Evolutionary conservation across 2,113 vertebrate genomes (phyloP), one percentile per base, ranked within the genome.

Genomic region (Cathartes aura): DNA sequence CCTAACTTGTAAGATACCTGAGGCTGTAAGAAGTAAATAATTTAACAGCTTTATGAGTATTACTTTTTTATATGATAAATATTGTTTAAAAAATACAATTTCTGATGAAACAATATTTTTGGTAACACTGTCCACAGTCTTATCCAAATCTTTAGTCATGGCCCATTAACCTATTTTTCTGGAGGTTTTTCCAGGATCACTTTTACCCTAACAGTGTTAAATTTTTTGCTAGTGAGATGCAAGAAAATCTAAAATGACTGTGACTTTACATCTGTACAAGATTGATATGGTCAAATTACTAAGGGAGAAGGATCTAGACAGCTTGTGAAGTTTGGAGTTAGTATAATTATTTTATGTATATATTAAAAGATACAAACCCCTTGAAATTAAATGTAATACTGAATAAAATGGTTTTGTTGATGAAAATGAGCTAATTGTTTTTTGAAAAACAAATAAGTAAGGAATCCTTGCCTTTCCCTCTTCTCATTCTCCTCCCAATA

Each of bases 401-500:
- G 53, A 59, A 56, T 68, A n/a, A 72, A 63, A 62, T 10, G 1
- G 1, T 64, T 92, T 68, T 88, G 8, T 86, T 66, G n/a, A 55
- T 87, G 23, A 50, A 80, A 80, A 79, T 34, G 27, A 90, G 36
- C 6, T 48, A 16, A 66, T 38, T 47, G 8, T 22, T 78, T 88
- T 67, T 86, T 0, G 1, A 45, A 48, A 43, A 82, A 15, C 12
- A 87, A 71, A n/a, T 24, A 63, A 42, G 18, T 23, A 64, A 48
- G 43, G 18, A 48, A 43, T 58, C 27, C 5, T 91, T 82, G 30
- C 12, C 15, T 66, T 66, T 45, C 5, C 6, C 8, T 43, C 7
- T 64, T 85, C 13, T 62, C 5, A 0, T 72, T 80, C 30, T 59
- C 3, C 2, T 8, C 9, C 5, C 27, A 48, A 0, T 45, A 50